phyloP scores from a whole-genome alignment of 2,888 invertebrate species.

The Callinectes sapidus region DNA sequence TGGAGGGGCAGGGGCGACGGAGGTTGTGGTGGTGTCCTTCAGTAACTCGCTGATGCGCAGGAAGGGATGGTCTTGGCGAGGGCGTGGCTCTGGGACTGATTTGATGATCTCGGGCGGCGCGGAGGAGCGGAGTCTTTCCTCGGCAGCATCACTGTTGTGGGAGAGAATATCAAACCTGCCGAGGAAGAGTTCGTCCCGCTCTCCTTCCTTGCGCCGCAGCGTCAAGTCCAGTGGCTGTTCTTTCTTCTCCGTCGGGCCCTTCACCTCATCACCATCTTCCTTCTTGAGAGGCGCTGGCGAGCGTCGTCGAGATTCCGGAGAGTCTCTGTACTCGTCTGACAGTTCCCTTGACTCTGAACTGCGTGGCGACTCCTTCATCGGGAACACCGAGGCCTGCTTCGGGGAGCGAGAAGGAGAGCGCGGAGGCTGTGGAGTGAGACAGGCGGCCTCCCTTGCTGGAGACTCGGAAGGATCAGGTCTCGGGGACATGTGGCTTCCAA shows the following conservation, averaged over 20 bases:
- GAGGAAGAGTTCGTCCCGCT: constrained; percentile 55
- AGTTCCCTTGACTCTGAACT: constrained; percentile 55
- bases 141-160: constrained; percentile 52
- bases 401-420: constrained; percentile 79
- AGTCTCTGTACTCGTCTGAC: constrained; percentile 36
- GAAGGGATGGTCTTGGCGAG: constrained; percentile 69
- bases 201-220: constrained; percentile 51
- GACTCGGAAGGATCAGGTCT: constrained; percentile 51
- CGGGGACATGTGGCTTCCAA: constrained; percentile 47
- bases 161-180: constrained; percentile 48
- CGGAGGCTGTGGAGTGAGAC: constrained; percentile 41
- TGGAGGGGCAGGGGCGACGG: constrained; percentile 48
- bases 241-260: constrained; percentile 47
- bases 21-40: constrained; percentile 66
- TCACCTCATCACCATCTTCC: constrained; percentile 41
- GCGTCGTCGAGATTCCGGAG: constrained; percentile 39
- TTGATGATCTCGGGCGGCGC: constrained; percentile 52
- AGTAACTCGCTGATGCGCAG: constrained; percentile 69
- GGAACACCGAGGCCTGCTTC: constrained; percentile 85
- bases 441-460: constrained; percentile 48
- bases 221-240: constrained; percentile 70
- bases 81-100: constrained; percentile 50
- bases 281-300: constrained; percentile 44
- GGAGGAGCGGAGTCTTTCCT: constrained; percentile 57
- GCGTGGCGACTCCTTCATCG: constrained; percentile 74